Percentiles rank a stretch among this genome's conserved stretches.
Conservation (phyloP, 1,140 invertebrate species). For the Drosophila mauritiana region DNA sequence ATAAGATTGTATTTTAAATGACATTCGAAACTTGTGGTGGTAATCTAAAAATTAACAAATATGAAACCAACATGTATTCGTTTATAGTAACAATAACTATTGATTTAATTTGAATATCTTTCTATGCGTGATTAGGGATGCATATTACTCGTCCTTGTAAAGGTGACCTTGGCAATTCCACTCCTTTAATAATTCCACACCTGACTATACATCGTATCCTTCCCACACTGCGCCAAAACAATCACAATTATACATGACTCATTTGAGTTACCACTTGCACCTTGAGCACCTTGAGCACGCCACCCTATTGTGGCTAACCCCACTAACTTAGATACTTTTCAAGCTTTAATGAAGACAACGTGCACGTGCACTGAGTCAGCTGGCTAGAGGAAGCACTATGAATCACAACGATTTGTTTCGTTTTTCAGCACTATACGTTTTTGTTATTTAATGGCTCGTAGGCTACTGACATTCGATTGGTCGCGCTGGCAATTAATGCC, state of each 20-base stretch:
- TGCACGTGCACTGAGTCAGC: constrained; percentile 50
- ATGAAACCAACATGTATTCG: too few relatives aligned
- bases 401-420: constrained; percentile 33
- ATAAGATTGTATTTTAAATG: neutral
- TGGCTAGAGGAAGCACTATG: constrained; percentile 19
- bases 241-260: constrained; percentile 15
- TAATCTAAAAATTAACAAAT: too few relatives aligned
- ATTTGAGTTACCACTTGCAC: constrained; percentile 10
- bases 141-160: neutral
- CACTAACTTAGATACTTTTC: constrained; percentile 16
- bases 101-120: too few relatives aligned
- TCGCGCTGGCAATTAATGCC: constrained; percentile 36
- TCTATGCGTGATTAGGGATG: too few relatives aligned
- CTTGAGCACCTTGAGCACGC: constrained; percentile 31
- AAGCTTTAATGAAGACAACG: constrained; percentile 12
- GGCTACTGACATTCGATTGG: constrained; percentile 38
- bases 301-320: constrained; percentile 17
- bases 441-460: constrained; percentile 26
- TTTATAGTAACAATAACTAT: too few relatives aligned
- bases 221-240: constrained; percentile 1
- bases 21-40: too few relatives aligned
- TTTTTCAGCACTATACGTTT: neutral
- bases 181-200: constrained; percentile 8
- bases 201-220: constrained; percentile 8
- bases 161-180: neutral